Conservation (phyloP, 2,888 invertebrate species). For the Cheilosia urbana region DNA sequence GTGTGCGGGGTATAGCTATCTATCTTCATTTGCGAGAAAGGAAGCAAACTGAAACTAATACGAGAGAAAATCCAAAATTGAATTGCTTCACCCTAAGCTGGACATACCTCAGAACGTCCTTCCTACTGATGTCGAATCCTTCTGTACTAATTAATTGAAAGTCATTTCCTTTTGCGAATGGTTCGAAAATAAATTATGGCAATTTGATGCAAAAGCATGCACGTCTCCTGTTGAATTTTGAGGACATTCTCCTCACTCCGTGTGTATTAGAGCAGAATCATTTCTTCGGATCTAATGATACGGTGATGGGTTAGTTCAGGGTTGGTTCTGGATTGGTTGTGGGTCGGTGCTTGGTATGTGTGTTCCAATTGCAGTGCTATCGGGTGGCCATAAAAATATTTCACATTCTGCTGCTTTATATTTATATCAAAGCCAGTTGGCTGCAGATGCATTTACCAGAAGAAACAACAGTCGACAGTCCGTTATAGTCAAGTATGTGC, state of each 20-base stretch:
- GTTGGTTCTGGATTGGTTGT: too few species aligned
- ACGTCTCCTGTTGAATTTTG: constrained; percentile 45
- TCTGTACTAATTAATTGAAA: constrained; percentile 65
- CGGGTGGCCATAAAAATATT: constrained; percentile 62
- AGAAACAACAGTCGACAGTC: constrained; percentile 12
- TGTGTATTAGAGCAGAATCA: too few species aligned
- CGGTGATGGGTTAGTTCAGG: neutral
- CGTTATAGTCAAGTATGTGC: constrained; percentile 24
- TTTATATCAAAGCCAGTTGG: constrained; percentile 12
- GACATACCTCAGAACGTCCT: neutral
- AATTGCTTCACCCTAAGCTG: constrained; percentile 37
- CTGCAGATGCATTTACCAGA: constrained; percentile 35
- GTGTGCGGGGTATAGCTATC: neutral
- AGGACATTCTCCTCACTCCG: constrained; percentile 10
- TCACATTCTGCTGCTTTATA: constrained; percentile 33
- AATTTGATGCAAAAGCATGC: constrained; percentile 51
- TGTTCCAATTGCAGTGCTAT: constrained; percentile 55
- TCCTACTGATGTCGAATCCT: constrained; percentile 29
- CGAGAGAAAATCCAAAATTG: constrained; percentile 53
- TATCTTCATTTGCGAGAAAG: constrained; percentile 23
- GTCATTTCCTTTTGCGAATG: constrained; percentile 55
- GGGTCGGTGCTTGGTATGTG: constrained; percentile 1
- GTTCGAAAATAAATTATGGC: constrained; percentile 62
- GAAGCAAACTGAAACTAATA: constrained; percentile 44
- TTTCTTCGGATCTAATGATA: constrained; percentile 30